Conservation (phyloP, 2,888 invertebrate genomes). For the Dasypogon diadema region DNA sequence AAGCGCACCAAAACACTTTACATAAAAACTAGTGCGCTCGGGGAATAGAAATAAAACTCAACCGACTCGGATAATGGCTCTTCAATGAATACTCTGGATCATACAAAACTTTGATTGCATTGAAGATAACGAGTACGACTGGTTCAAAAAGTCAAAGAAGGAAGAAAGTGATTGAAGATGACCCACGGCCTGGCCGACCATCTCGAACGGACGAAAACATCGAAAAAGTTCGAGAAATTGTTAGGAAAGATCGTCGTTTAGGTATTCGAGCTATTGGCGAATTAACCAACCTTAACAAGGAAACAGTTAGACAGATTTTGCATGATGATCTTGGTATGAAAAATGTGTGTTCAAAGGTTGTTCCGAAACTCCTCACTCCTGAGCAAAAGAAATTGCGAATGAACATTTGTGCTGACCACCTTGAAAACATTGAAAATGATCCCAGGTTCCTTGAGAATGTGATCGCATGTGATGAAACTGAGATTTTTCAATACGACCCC, state of each 20-base stretch:
- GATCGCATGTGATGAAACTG: constrained; percentile 58
- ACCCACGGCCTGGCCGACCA: too few relatives aligned
- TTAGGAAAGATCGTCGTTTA: background rate
- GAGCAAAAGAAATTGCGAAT: background rate
- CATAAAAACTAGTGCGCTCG: too few relatives aligned
- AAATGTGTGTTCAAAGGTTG: background rate
- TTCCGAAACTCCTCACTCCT: too few relatives aligned
- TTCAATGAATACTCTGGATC: too few relatives aligned
- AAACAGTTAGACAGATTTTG: background rate
- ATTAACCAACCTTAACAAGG: background rate
- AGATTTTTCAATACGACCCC: constrained; percentile 46
- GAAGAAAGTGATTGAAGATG: too few relatives aligned
- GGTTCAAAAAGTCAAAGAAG: too few relatives aligned
- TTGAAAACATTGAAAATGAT: constrained; percentile 39
- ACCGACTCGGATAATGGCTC: too few relatives aligned
- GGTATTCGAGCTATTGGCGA: background rate
- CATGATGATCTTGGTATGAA: background rate
- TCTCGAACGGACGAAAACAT: background rate
- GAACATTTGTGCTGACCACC: background rate
- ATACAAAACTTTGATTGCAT: too few relatives aligned
- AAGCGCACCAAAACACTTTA: too few relatives aligned
- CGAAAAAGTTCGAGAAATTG: background rate
- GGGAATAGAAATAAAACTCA: too few relatives aligned
- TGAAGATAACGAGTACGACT: too few relatives aligned
- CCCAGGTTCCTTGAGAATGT: constrained; percentile 53